These are phyloP conservation scores for Ophonus ardosiacus DNA, from an alignment of 2,888 invertebrate genomes.

Conservation along the genomic window DNA sequence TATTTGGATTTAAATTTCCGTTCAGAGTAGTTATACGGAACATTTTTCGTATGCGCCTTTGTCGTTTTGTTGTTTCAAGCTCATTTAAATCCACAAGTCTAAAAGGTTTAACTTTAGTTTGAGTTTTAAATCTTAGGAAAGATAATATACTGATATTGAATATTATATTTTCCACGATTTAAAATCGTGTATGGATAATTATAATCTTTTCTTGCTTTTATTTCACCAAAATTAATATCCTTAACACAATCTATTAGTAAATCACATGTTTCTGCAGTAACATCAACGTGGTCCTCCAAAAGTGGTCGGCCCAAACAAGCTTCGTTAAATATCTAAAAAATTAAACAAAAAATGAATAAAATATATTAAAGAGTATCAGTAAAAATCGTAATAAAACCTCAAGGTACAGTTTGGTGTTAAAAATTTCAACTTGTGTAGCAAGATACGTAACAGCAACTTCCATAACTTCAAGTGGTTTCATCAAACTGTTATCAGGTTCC, in stretches of 20 bases:
- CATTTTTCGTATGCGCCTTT: conserved; percentile 43
- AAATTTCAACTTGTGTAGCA: conserved; percentile 75
- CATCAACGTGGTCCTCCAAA: conserved; percentile 74
- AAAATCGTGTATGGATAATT: conserved; percentile 76
- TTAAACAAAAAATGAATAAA: neutral
- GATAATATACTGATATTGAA: conserved; percentile 76
- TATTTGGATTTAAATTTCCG: conserved; percentile 65
- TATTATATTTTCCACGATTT: conserved; percentile 80
- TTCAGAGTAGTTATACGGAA: conserved; percentile 63
- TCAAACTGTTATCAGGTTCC: conserved; percentile 74
- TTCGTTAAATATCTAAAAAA: conserved; percentile 57
- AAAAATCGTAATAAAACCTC: conserved; percentile 72
- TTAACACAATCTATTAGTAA: conserved; percentile 76
- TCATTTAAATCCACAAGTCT: conserved; percentile 67
- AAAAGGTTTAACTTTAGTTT: conserved; percentile 42
- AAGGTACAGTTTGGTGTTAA: conserved; percentile 73
- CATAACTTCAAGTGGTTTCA: conserved; percentile 75
- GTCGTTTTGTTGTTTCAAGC: conserved; percentile 17
- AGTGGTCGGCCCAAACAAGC: conserved; percentile 71
- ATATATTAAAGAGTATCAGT: neutral
- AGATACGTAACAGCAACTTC: conserved; percentile 77
- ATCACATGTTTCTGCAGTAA: conserved; percentile 81
- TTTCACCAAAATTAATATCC: conserved; percentile 78
- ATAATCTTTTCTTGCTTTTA: conserved; percentile 78
- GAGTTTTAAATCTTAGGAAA: neutral